Evolutionary conservation across 2,113 vertebrate species (phyloP), one percentile per base, ranked within the genome.

Genomic region (Megaleporinus macrocephalus): DNA sequence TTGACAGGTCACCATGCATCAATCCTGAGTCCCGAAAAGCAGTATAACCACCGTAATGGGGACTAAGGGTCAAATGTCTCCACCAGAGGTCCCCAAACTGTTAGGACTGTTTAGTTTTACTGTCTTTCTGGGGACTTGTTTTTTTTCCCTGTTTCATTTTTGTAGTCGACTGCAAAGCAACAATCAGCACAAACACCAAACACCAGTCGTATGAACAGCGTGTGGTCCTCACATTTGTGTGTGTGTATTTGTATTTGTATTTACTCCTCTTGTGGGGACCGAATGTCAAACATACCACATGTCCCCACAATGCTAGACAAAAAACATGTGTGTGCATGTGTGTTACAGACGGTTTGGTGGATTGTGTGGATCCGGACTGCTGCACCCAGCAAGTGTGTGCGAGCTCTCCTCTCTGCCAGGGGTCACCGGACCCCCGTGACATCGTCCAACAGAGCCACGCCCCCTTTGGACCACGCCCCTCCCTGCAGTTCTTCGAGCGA

Each of bases 341-440:
- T 62, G 68, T 94, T 91, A 69, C 87, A 99, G 98, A 99, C 85
- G 96, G 97, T 85, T 91, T 99, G 91, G 94, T 94, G 24, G 98
- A 99, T 94, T 99, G 98, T 13, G 94, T 98, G 16, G 98, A 99
- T 85, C 98, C 98, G 0, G 97, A 99, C 83, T 99, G 98, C 53
- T 99, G 98, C 80, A 95, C 97, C 86, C 97, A 99, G 91, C 93
- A 94, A 91, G 97, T 95, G 81, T 99, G 98, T 75, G 96, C 93
- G 1, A 91, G 93, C 0, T 98, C 96, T 84, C 94, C 97, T 9
- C 95, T 99, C 84, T 99, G 98, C 83, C 97, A 99, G 84, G 98
- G 98, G 36, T 98, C 98, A 0, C 96, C 97, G 69, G 97, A 99
- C 91, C 98, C 98, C 47, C 92, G 98, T 81, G 97, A 97, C 88